Base-by-base conservation (phyloP, 2,113 vertebrate genomes). In the Sinosuthora webbiana region DNA sequence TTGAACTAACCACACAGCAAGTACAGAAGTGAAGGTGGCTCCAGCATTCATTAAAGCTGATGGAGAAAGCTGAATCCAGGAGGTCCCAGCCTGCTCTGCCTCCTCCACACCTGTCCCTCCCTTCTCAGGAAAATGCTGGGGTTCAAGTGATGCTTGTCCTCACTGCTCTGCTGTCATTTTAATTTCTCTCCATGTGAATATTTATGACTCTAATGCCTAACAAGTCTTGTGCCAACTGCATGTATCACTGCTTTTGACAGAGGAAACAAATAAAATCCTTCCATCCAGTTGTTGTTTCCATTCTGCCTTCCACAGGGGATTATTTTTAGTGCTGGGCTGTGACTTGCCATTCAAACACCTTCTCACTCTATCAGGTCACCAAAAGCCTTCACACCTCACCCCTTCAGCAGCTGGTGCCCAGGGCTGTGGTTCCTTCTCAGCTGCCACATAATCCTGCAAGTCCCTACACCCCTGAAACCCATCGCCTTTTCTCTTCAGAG, bases 201-300 rank as follows among this genome's bases (percentile, higher is more conserved):
- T 83, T 71, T 93, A 33, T 67, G 57, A 94, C 67, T 52, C 63
- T 59, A 56, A 52, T 73, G 75, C 73, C 55, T 84, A 88, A 62
- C 37, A 60, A 88, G 68, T 92, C 76, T 80, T 90, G 83, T 92
- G 86, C 93, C 94, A 94, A 89, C 56, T 95, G 90, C 92, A 88
- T 96, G 89, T 97, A 77, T 71, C 84, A 45, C 75, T 83, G 83
- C 73, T 78, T 88, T 80, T 76, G 57, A 91, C 75, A 79, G 85
- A 86, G 41, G 50, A 95, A 92, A 79, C 57, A 79, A 97, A 96
- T 97, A 97, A 97, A 97, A 37, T 56, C 6, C 0, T 91, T 67
- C 56, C 42, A 86, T 10, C 6, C 13, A 83, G n/a, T 31, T 62
- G 76, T 52, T 83, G 67, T 67, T 65, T 53, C 52, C 28, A 12